Conservation (phyloP, 2,888 invertebrate genomes). For the Phymatocera aterrima region DNA sequence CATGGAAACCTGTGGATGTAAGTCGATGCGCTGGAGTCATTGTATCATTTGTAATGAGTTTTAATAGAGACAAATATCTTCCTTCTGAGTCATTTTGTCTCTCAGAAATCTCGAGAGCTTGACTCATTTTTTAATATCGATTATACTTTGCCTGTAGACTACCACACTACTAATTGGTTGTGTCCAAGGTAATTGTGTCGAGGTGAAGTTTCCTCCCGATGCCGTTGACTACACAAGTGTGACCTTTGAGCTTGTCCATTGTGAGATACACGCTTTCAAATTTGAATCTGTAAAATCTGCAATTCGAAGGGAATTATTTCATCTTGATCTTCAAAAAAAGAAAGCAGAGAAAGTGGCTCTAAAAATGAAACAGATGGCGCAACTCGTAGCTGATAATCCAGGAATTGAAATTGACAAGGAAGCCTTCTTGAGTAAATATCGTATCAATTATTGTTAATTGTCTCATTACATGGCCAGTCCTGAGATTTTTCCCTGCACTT, state of each 20-base stretch:
- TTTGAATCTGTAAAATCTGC: conserved; percentile 80
- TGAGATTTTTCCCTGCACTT: neutral
- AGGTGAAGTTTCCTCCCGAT: conserved; percentile 75
- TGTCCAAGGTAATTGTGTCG: conserved; percentile 76
- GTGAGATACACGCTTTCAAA: conserved; percentile 70
- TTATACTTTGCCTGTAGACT: conserved; percentile 64
- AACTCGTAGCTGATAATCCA: conserved; percentile 77
- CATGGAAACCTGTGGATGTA: conserved; percentile 81
- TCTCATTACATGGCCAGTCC: neutral
- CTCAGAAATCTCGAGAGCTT: neutral
- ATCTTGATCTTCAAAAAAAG: conserved; percentile 76
- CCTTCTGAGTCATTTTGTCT: neutral
- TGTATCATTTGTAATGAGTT: neutral
- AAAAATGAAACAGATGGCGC: conserved; percentile 79
- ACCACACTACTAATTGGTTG: conserved; percentile 77
- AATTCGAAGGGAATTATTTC: conserved; percentile 79
- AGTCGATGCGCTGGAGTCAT: conserved; percentile 47
- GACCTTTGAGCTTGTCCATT: conserved; percentile 73
- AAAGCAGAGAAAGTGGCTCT: conserved; percentile 76
- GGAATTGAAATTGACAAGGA: conserved; percentile 80
- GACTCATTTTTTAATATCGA: neutral
- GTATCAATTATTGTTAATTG: no score
- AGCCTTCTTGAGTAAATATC: conserved; percentile 78
- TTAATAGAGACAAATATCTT: neutral
- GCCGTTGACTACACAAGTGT: conserved; percentile 74